Conservation (phyloP, 2,113 vertebrate genomes). For the Equus przewalskii region DNA sequence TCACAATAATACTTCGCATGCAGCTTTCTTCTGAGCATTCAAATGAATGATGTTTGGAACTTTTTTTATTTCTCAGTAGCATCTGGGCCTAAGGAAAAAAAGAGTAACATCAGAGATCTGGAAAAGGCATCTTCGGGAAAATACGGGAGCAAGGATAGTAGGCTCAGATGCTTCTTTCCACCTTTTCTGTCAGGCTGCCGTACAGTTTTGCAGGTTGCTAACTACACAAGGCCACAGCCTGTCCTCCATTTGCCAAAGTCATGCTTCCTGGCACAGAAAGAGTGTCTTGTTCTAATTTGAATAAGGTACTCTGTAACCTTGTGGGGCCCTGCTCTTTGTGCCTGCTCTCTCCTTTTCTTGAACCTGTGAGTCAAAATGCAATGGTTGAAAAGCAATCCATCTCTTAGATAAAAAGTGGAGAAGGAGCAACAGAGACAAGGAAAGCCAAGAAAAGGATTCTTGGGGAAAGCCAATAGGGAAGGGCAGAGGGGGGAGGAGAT, state of each 20-base stretch:
- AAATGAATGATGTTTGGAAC: not conserved
- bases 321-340: not conserved
- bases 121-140: conserved; percentile 5
- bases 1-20: not conserved
- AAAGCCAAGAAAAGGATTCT: not conserved
- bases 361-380: not conserved
- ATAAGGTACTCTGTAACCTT: not conserved
- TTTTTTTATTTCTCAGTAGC: not conserved
- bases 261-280: not conserved
- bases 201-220: not conserved
- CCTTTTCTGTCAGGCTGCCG: not conserved
- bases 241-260: not conserved
- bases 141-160: not conserved
- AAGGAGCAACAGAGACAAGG: not conserved
- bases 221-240: not conserved
- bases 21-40: not conserved
- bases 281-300: not conserved
- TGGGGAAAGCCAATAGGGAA: not conserved
- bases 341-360: not conserved
- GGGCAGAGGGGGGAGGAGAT: no score
- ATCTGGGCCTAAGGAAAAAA: not conserved
- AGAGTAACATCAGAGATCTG: not conserved
- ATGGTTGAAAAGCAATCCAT: not conserved
- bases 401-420: not conserved
- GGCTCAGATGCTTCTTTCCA: not conserved